These are phyloP conservation scores for Crematogaster levior DNA, from an alignment of 2,888 invertebrate species.

Conservation along the genomic window DNA sequence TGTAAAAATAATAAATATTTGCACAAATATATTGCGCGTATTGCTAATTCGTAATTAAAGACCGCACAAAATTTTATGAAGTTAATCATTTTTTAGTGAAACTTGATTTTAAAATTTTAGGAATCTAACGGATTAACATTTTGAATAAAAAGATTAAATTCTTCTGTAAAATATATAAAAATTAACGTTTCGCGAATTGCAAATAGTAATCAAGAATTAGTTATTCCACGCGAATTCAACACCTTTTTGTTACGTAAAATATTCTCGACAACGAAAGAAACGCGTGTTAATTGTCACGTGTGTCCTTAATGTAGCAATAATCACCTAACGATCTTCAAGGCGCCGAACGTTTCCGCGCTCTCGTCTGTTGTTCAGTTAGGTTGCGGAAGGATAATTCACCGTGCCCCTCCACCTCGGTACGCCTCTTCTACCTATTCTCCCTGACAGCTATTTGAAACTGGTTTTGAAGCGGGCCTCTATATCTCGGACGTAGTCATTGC, in stretches of 20 bases:
- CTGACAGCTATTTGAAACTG: conserved; percentile 78
- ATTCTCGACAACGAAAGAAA: neutral
- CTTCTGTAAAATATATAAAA: neutral
- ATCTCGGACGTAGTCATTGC: conserved; percentile 79
- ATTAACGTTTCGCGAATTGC: neutral
- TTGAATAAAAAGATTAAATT: neutral
- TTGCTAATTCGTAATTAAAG: conserved; percentile 10
- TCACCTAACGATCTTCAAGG: conserved; percentile 2
- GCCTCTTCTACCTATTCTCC: conserved; percentile 63
- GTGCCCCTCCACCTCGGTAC: conserved; percentile 61
- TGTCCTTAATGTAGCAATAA: conserved; percentile 20
- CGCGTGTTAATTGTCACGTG: conserved; percentile 21
- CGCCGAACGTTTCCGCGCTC: conserved; percentile 33
- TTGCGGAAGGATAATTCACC: conserved; percentile 84
- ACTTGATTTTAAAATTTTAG: neutral
- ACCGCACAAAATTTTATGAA: neutral
- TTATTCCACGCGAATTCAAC: neutral
- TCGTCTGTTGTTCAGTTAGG: conserved; percentile 76
- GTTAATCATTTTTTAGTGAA: neutral
- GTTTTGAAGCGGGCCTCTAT: conserved; percentile 79
- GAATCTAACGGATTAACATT: neutral
- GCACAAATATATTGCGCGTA: neutral
- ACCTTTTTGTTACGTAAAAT: neutral
- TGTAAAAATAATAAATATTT: neutral
- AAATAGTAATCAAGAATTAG: neutral